Base-by-base conservation (phyloP, 2,113 vertebrate genomes). In the Pachyramphus minor region DNA sequence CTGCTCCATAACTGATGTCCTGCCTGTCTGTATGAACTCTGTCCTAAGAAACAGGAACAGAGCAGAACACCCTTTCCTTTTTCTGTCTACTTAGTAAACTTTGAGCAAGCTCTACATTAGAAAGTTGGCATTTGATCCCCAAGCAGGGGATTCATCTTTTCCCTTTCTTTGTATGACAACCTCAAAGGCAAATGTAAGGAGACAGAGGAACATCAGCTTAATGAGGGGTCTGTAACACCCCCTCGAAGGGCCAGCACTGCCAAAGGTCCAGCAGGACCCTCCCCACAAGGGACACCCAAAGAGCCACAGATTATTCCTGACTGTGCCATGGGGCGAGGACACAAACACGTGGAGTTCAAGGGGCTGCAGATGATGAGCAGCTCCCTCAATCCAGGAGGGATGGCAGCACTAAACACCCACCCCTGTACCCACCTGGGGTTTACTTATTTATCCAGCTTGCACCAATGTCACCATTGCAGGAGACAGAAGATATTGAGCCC, bases 1-100 rank as follows among this genome's bases (percentile, higher is more conserved):
- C 94, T 44, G 94, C 89, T 8, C 97, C 1, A 84, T 96, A 18
- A 96, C 72, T 3, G 91, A 71, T 30, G 93, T 47, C 22, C 74
- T 96, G 58, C 95, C 95, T 63, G 62, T 89, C 11, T 97, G 93
- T 6, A 30, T 63, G 71, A 91, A 94, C 31, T 86, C 95, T 28
- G 97, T 86, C 97, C 95, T 91, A 30, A 3, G 55, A 41, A 84
- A 73, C 6, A 64, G 50, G 35, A 77, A 79, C 62, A 35, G 55
- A 35, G 62, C 47, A 31, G 2, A 60, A 14, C 50, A 31, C 1
- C 23, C 31, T 30, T n/a, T 41, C 18, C 23, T 22, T 56, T 13
- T 37, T 28, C 37, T n/a, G 24, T 6, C 33, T 30, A 1, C 37
- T 16, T 1, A 5, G 35, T 1, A 33, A 64, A 31, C 5, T 5